Percentiles rank a stretch among this genome's conserved stretches.
Evolutionary conservation across 2,797 vertebrate species (phyloP).

Genomic region (Graptemys geographica): DNA sequence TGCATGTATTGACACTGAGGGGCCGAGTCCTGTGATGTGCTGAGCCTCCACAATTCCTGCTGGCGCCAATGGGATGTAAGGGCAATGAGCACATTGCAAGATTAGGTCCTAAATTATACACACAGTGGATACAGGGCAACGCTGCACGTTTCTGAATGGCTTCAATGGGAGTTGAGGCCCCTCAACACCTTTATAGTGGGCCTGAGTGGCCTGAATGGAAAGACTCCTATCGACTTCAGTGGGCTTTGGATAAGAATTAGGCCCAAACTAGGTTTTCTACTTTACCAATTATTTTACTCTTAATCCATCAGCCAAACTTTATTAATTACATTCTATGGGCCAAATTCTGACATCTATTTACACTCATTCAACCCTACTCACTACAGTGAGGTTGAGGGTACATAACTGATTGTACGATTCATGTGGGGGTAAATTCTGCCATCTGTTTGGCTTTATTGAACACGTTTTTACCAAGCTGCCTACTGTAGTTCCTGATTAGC

Average conservation of each 20-base stretch:
- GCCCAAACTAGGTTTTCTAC: background rate
- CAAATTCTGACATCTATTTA: background rate
- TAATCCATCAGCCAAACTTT: background rate
- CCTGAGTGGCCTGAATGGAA: background rate
- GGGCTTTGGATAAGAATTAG: background rate
- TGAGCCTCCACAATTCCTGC: conserved; percentile 9
- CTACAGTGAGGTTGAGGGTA: background rate
- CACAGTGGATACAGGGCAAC: background rate
- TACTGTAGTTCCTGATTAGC: background rate
- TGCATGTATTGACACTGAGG: conserved; percentile 36
- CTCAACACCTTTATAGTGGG: background rate
- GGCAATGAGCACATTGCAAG: background rate
- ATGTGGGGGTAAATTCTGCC: background rate
- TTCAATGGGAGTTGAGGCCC: conserved; percentile 1
- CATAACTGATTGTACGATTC: background rate
- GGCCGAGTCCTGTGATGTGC: conserved; percentile 33
- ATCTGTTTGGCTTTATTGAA: background rate
- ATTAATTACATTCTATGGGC: background rate
- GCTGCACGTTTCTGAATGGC: background rate
- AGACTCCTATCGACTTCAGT: background rate
- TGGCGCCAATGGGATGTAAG: background rate
- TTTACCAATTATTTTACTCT: background rate
- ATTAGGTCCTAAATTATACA: background rate
- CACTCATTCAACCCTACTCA: background rate
- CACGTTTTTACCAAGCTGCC: background rate